Evolutionary conservation across 2,888 invertebrate species (phyloP), one percentile per base, ranked within the genome.

Genomic region (Leptura quadrifasciata): DNA sequence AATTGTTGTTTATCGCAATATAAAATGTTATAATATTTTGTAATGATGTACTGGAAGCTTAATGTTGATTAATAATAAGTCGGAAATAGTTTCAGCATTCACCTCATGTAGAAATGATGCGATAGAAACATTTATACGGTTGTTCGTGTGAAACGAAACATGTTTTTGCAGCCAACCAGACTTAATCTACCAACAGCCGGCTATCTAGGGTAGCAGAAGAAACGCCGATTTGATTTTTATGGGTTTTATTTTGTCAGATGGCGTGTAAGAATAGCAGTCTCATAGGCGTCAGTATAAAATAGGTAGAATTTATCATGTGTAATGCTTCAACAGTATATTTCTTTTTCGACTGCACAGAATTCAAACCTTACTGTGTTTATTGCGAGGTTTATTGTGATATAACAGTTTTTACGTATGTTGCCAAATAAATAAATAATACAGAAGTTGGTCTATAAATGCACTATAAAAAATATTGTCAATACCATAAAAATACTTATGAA

Each of bases 51-150:
- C 10, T 39, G 10, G 1, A 12, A 12, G 39, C 0, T 12, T 39
- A 3, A 39, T 39, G 8, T 52, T 52, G 18, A 54, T 18, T 54
- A 18, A 8, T 54, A 54, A 54, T 54, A 54, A 17, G 17, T 3
- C 1, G 17, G n/a, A 17, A 18, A 18, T 54, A 15, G n/a, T n/a
- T 54, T 54, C 18, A 18, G 20, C 12, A 57, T 57, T 20, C 57
- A 57, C 9, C 17, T 20, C 35, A 65, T 39, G 65, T 47, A 31
- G 31, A 65, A 65, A 39, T 65, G 65, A 65, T 47, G 65, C 65
- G 65, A 65, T 65, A 65, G 65, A 65, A 47, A 65, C 65, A 65
- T 65, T 65, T 65, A 65, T 65, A 65, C 12, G 47, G 65, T 39
- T 47, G 47, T 47, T 65, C 65, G 65, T 65, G 65, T 65, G 65